Evolutionary conservation across 2,888 invertebrate genomes (phyloP), one percentile per base, ranked within the genome.

Genomic region (Melangyna quadrimaculata): DNA sequence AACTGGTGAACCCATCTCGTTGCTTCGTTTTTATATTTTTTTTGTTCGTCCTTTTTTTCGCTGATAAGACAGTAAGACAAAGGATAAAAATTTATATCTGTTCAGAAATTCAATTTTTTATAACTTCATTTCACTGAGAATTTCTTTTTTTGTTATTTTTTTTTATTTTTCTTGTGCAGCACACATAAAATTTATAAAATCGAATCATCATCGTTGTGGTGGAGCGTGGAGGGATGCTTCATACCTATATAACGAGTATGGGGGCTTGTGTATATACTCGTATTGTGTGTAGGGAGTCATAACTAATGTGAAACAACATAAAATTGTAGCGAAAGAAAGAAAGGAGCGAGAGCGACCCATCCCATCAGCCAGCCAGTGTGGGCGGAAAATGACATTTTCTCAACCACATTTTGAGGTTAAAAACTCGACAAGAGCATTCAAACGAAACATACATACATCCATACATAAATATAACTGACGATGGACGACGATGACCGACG

Each of bases 391-490:
- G 86, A 57, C 81, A 86, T 86, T 67, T 67, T 86, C 80, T 70
- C 63, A 51, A 86, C 86, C 86, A 81, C 81, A 86, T 80, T 65
- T 81, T 86, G 86, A 81, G 86, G 86, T 86, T 86, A 86, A 86
- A 77, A 86, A 86, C 86, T 86, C 81, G 77, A 65, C 86, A 77
- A 72, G 72, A 72, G 72, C 72, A 77, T 81, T 79, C 84, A 77
- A 77, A 53, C 51, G 72, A 40, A 29, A 43, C 53, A 14, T 29
- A 67, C n/a, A n/a, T n/a, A n/a, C n/a, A n/a, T n/a, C n/a, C n/a
- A n/a, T n/a, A n/a, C n/a, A n/a, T n/a, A n/a, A n/a, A n/a, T n/a
- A n/a, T n/a, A n/a, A n/a, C n/a, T n/a, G n/a, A 53, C 43, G 24
- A 10, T 51, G 37, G 43, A 69, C 63, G 51, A 61, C 24, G 22